phyloP scores from a whole-genome alignment of 2,113 vertebrate genomes.

The Shinisaurus crocodilurus region DNA sequence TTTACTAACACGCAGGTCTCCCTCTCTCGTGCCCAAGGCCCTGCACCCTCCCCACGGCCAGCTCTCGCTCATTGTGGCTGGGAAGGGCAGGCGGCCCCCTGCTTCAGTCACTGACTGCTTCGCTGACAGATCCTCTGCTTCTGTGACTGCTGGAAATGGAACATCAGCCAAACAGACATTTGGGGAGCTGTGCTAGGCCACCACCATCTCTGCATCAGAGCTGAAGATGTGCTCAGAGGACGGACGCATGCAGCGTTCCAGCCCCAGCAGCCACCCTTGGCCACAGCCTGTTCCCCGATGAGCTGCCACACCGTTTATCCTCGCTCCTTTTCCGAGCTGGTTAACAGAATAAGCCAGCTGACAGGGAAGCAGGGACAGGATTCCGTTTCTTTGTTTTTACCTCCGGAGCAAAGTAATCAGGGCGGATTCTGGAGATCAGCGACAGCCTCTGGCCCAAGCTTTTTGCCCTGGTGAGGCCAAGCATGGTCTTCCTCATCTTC shows the following conservation, averaged over 20 bases:
- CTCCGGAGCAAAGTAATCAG: slow-evolving; percentile 90
- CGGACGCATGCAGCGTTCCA: neutral
- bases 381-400: slow-evolving; percentile 67
- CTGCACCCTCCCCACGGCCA: neutral
- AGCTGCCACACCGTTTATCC: slow-evolving; percentile 15
- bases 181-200: neutral
- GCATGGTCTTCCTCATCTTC: slow-evolving; percentile 96
- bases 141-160: neutral
- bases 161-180: accelerated
- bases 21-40: neutral
- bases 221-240: too few species aligned
- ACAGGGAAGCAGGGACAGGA: neutral
- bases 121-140: neutral
- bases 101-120: too few species aligned
- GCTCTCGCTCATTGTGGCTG: neutral
- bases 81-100: neutral
- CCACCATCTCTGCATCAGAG: neutral
- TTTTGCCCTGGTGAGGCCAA: slow-evolving; percentile 92
- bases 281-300: neutral
- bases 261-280: neutral
- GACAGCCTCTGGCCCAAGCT: slow-evolving; percentile 87
- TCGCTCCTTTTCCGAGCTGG: slow-evolving; percentile 75
- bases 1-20: too few species aligned
- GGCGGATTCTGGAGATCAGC: slow-evolving; percentile 87
- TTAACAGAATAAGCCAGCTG: slow-evolving; percentile 42